Evolutionary conservation across 2,797 vertebrate genomes (phyloP), one percentile per base, ranked within the genome.

Genomic region (Nyctibius grandis): DNA sequence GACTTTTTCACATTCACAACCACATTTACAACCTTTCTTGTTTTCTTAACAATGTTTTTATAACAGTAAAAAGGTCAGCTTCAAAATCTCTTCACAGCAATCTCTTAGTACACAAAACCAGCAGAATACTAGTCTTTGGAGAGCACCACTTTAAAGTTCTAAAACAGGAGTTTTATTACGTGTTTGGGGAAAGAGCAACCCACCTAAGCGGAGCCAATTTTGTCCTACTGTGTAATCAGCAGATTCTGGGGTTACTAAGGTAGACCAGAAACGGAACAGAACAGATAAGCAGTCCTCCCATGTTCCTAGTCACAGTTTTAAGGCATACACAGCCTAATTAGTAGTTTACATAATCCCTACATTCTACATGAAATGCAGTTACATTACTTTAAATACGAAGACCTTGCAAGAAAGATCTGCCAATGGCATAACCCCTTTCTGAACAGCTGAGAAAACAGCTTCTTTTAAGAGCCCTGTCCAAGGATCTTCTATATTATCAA

Each of bases 91-190:
- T n/a, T n/a, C 54, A 72, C 38, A 50, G 73, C 45, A 63, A 45
- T 23, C 64, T 23, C 64, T 54, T 3, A 47, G 34, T 4, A 76
- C 6, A 68, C 9, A 78, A 60, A 68, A 64, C 8, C 0, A 47
- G 40, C 1, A 48, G 25, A 67, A 50, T 10, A 47, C 17, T 31
- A 19, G 54, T 20, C 65, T 89, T 61, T 45, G 25, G 51, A 33
- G 19, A 80, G n/a, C 36, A 47, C 6, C 26, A 5, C 29, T 34
- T 29, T 2, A 48, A 56, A 26, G 20, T 34, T 84, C 68, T 74
- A 57, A 75, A 81, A 57, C 0, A 1, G 13, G 7, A 69, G 12
- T 5, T 2, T n/a, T 38, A 38, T 28, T 64, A 51, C 0, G 0
- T 25, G 33, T 69, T 19, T 79, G 25, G 28, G 29, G 36, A 76